phyloP scores from a whole-genome alignment of 2,797 vertebrate genomes.

The Pangasius sanitwongsei region DNA sequence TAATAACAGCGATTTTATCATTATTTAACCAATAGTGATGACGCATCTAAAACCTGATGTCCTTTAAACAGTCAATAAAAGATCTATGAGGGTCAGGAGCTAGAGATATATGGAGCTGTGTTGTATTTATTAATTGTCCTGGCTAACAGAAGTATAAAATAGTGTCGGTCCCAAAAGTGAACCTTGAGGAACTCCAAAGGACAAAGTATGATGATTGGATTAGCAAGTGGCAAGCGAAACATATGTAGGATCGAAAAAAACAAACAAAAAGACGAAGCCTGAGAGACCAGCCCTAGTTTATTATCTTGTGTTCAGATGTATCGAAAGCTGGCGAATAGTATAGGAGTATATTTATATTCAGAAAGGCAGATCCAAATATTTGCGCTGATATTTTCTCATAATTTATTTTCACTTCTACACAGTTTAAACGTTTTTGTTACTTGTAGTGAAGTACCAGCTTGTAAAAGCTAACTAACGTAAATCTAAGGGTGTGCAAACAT shows the following conservation, averaged over 20 bases:
- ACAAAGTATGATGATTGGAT: neutral
- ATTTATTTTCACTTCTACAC: neutral
- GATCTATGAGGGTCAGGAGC: neutral
- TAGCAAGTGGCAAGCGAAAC: neutral
- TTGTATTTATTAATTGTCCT: neutral
- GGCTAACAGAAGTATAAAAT: neutral
- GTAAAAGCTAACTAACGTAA: neutral
- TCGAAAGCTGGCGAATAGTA: neutral
- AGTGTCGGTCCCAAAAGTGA: neutral
- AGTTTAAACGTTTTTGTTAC: neutral
- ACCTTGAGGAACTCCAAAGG: neutral
- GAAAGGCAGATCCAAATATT: neutral
- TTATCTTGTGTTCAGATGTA: neutral
- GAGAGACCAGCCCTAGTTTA: neutral
- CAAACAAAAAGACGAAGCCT: neutral
- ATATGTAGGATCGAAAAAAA: neutral
- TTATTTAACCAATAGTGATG: neutral
- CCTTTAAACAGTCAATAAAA: slow-evolving; percentile 21
- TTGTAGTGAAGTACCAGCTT: neutral
- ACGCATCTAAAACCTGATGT: neutral
- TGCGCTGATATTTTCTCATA: neutral
- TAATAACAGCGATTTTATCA: neutral
- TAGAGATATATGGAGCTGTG: neutral
- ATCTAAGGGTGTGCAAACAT: neutral
- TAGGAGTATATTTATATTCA: neutral